Conservation (phyloP, 2,113 vertebrate genomes). For the Leptobrachium leishanense region DNA sequence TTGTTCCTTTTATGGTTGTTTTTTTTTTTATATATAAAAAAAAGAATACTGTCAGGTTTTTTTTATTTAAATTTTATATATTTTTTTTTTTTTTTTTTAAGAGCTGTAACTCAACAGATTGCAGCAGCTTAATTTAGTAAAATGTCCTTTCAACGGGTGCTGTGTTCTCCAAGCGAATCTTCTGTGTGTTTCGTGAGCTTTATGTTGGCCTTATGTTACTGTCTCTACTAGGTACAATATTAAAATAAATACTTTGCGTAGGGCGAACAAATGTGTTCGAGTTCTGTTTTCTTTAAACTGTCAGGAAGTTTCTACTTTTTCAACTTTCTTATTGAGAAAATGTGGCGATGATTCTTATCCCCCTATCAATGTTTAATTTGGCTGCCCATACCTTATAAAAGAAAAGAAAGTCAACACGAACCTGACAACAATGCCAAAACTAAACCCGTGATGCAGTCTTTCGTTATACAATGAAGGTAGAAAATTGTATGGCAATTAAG, state of each 20-base stretch:
- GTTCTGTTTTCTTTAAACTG: not conserved
- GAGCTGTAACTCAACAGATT: slow-evolving; percentile 37
- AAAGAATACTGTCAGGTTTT: not conserved
- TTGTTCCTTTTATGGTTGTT: slow-evolving; percentile 9
- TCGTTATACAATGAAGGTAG: too few relatives aligned
- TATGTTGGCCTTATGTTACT: not conserved
- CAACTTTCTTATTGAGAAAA: too few relatives aligned
- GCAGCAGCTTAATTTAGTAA: slow-evolving; percentile 41
- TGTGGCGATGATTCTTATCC: too few relatives aligned
- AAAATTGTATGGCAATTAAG: too few relatives aligned
- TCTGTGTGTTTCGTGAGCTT: slow-evolving; percentile 42
- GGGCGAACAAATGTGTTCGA: not conserved
- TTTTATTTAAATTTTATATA: slow-evolving; percentile 16
- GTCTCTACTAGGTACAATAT: not conserved
- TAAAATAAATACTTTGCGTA: not conserved
- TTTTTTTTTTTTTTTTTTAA: not conserved
- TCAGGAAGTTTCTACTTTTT: not conserved
- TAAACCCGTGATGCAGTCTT: too few relatives aligned
- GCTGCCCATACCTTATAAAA: too few relatives aligned
- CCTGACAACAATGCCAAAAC: too few relatives aligned
- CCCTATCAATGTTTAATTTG: too few relatives aligned
- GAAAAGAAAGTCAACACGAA: too few relatives aligned
- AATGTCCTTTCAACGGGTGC: slow-evolving; percentile 23
- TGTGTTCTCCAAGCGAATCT: slow-evolving; percentile 36
- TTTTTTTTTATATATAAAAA: not conserved